These are phyloP conservation scores for Actinemys pallida DNA, from an alignment of 2,113 vertebrate genomes.

Conservation along the genomic window DNA sequence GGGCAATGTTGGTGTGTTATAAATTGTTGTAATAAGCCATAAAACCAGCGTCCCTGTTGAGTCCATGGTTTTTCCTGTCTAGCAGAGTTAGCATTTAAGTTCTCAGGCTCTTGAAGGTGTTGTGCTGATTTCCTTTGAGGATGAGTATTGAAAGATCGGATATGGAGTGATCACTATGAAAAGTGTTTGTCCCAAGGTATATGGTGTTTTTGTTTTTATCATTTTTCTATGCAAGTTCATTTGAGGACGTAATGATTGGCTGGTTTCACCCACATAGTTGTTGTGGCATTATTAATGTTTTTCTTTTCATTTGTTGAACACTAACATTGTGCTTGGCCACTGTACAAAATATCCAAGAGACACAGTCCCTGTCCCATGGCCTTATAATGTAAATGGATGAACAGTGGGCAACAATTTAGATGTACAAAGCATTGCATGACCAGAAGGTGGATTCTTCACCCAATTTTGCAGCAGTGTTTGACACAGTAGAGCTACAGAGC, in stretches of 20 bases:
- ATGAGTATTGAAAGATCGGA: neutral
- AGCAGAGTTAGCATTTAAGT: neutral
- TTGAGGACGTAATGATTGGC: neutral
- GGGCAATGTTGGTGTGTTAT: neutral
- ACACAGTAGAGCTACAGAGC: neutral
- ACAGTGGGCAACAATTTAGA: neutral
- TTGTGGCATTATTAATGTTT: neutral
- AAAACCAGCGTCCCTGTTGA: neutral
- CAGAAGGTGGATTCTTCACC: accelerated
- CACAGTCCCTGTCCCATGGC: neutral
- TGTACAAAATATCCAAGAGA: neutral
- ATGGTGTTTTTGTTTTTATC: neutral
- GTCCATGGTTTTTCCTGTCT: neutral
- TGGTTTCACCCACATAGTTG: neutral
- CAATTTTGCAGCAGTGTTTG: accelerated
- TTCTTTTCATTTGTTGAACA: neutral
- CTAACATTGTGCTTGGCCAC: neutral
- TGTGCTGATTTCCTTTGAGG: neutral
- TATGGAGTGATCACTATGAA: neutral
- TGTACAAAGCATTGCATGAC: neutral
- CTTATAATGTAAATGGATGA: neutral
- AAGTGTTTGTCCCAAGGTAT: neutral
- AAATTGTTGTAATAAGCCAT: neutral
- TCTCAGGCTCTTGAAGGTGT: neutral
- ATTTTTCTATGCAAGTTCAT: neutral